Evolutionary conservation across 2,113 vertebrate genomes (phyloP).

Genomic region (Euleptes europaea): DNA sequence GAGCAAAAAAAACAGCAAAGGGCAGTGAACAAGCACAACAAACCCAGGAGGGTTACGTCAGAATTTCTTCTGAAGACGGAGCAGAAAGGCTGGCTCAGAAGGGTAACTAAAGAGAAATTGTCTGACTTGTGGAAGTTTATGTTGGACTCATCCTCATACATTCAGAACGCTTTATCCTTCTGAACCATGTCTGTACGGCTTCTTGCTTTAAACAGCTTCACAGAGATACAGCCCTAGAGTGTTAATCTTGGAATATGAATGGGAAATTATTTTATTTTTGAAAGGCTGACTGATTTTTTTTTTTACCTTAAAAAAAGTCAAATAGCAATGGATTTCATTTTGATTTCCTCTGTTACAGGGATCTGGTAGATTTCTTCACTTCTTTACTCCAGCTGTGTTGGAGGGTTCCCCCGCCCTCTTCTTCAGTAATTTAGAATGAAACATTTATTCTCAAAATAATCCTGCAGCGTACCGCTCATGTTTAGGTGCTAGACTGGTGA

Average conservation of each 20-base stretch:
- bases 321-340: neutral
- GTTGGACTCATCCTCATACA: neutral
- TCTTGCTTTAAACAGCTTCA: neutral
- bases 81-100: neutral
- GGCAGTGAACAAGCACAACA: neutral
- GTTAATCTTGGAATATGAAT: neutral
- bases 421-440: no score
- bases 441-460: neutral
- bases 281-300: neutral
- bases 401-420: no score
- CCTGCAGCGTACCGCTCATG: neutral
- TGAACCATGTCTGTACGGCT: neutral
- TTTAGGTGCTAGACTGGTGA: neutral
- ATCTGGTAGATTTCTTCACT: neutral
- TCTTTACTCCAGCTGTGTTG: no score
- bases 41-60: neutral
- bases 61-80: slow-evolving; percentile 2
- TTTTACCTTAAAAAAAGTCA: no score
- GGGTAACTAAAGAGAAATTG: slow-evolving; percentile 1
- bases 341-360: neutral
- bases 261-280: neutral
- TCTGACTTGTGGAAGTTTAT: neutral
- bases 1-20: neutral
- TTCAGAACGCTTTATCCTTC: neutral
- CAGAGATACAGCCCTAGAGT: neutral